These are phyloP conservation scores for Drosophila suboccidentalis DNA, from an alignment of 2,888 invertebrate genomes.

Conservation along the genomic window DNA sequence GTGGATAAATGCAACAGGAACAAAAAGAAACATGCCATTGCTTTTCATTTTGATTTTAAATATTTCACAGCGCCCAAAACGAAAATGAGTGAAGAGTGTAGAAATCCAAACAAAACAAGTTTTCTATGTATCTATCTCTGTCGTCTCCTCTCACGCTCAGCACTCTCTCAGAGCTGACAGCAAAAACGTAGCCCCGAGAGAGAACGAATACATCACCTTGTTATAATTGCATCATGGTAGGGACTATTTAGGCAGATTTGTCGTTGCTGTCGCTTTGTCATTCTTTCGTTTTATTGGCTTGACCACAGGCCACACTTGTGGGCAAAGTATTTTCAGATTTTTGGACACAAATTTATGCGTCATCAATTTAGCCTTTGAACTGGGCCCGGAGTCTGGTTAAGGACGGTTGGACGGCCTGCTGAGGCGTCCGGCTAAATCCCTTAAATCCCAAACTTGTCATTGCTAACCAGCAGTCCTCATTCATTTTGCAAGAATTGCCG, in stretches of 20 bases:
- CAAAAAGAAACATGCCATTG: no score
- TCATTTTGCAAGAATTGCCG: constrained; percentile 72
- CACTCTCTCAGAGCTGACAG: no score
- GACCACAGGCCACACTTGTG: constrained; percentile 60
- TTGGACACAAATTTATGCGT: constrained; percentile 66
- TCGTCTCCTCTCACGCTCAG: no score
- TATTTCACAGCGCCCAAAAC: no score
- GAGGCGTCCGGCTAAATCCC: constrained; percentile 57
- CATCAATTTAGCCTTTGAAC: constrained; percentile 66
- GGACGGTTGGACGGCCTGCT: constrained; percentile 12
- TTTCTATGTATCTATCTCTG: no score
- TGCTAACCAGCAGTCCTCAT: constrained; percentile 64
- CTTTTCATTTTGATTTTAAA: no score
- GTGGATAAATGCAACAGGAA: no score
- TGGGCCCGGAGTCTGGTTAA: constrained; percentile 11
- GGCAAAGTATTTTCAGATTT: constrained; percentile 55
- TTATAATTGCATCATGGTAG: no score
- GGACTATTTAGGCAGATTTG: constrained; percentile 44
- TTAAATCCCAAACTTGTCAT: constrained; percentile 64
- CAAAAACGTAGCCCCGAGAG: no score
- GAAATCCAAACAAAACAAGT: no score
- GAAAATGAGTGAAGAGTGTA: no score
- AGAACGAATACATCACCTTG: no score
- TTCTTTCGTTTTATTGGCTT: constrained; percentile 55
- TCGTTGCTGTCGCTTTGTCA: constrained; percentile 23